phyloP scores from a whole-genome alignment of 2,797 vertebrate genomes.

The Tapera naevia region DNA sequence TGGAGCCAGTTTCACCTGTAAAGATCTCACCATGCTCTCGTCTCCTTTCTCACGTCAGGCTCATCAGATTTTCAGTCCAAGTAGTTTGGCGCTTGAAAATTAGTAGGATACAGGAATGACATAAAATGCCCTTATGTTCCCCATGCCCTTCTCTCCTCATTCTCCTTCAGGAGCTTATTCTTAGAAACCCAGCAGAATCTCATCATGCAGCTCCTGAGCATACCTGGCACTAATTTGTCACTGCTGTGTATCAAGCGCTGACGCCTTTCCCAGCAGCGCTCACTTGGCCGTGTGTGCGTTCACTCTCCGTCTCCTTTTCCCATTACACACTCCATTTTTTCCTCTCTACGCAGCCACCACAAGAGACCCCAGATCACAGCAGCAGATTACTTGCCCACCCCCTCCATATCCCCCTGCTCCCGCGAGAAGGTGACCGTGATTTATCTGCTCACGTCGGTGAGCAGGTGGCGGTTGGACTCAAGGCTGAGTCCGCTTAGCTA shows the following conservation, averaged over 20 bases:
- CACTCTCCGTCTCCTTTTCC: not conserved
- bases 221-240: not conserved
- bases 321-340: not conserved
- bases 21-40: not conserved
- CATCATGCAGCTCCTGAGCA: accelerated
- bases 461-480: constrained; percentile 27
- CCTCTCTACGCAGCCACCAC: not conserved
- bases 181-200: not conserved
- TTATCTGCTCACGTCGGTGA: not conserved
- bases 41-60: not conserved
- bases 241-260: not conserved
- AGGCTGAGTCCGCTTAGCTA: constrained; percentile 22
- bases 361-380: not conserved
- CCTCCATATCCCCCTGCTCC: not conserved
- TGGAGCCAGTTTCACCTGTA: not conserved
- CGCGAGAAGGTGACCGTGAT: not conserved
- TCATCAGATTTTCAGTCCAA: not conserved
- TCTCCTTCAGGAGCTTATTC: not conserved
- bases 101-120: not conserved
- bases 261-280: not conserved
- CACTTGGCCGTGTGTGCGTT: accelerated
- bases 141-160: not conserved
- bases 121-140: not conserved
- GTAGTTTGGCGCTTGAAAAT: not conserved
- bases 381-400: not conserved